Base-by-base conservation (phyloP, 1,140 invertebrate genomes). In the Lordiphosa stackelbergi region DNA sequence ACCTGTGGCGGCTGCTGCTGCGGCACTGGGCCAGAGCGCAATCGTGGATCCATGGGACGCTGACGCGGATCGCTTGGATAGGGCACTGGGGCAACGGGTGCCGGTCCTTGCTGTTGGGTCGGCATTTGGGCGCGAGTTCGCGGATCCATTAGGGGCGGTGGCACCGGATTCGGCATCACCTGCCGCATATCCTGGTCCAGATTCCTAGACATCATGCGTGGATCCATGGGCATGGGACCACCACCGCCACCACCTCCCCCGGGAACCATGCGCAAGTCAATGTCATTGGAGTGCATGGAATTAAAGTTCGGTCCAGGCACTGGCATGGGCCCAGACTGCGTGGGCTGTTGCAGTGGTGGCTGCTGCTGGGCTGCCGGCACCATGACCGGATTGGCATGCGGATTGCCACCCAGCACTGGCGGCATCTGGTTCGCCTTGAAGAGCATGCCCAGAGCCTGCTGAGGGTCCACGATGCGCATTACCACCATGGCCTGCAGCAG, bases 391-490 rank as follows among this genome's bases (percentile, higher is more conserved):
- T 75, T 68, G 2, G 65, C 37, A 31, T 86, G 73, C 1, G 78
- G 55, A 65, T 85, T 87, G 2, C 79, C 85, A 12, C 84, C 89
- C 24, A 95, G 65, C 0, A 93, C 89, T 6, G 91, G 91, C 12
- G 94, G 93, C 62, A 94, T 92, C 57, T 93, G 92, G 79, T 94
- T 95, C 16, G 94, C 93, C 66, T 96, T 94, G 87, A 97, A 95
- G 35, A 98, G 89, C 95, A 98, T 96, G 46, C 91, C 93, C 73
- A 97, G 92, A 31, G 98, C 98, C 34, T 95, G 95, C 69, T 96
- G 93, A 5, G 98, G 97, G 89, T 99, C 98, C 5, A 99, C 95
- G 79, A 99, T 98, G 85, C 96, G 93, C 98, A 99, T 99, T 2
- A 99, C 97, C 9, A 98, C 97, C 90, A 96, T 95, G 1, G 95